Percentiles rank a stretch among this genome's conserved stretches.
Conservation (phyloP, 2,113 vertebrate species). For the Oophaga pumilio region DNA sequence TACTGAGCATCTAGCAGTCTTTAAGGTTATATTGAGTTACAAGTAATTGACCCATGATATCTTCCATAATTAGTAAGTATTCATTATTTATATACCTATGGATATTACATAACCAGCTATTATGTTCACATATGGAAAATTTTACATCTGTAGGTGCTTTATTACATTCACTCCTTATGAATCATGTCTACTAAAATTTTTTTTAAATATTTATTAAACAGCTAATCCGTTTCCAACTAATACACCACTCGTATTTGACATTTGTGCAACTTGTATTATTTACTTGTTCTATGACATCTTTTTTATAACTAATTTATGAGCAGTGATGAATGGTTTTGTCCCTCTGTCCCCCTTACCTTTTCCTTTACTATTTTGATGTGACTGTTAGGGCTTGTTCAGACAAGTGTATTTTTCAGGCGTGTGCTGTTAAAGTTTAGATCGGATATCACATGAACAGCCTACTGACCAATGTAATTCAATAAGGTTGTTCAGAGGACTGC, state of each 20-base stretch:
- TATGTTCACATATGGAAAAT: background rate
- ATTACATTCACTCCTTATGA: background rate
- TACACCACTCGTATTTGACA: background rate
- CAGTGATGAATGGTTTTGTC: background rate
- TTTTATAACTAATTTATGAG: background rate
- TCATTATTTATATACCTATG: background rate
- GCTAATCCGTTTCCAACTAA: background rate
- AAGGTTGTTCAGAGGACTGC: too few relatives aligned
- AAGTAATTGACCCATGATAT: constrained; percentile 5
- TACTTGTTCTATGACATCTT: background rate
- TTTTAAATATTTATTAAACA: background rate
- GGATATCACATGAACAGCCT: too few relatives aligned
- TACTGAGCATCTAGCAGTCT: background rate
- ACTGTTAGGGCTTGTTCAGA: background rate
- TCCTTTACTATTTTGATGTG: background rate
- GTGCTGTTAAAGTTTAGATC: too few relatives aligned
- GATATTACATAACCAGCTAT: background rate
- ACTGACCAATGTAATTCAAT: too few relatives aligned
- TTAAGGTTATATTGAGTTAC: constrained; percentile 16
- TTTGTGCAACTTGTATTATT: background rate
- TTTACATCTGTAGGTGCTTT: background rate
- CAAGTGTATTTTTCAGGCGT: too few relatives aligned
- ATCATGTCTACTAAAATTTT: background rate
- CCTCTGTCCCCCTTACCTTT: background rate
- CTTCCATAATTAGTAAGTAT: background rate